These are phyloP conservation scores for Vanessa cardui DNA, from an alignment of 2,888 invertebrate genomes.

Conservation along the genomic window DNA sequence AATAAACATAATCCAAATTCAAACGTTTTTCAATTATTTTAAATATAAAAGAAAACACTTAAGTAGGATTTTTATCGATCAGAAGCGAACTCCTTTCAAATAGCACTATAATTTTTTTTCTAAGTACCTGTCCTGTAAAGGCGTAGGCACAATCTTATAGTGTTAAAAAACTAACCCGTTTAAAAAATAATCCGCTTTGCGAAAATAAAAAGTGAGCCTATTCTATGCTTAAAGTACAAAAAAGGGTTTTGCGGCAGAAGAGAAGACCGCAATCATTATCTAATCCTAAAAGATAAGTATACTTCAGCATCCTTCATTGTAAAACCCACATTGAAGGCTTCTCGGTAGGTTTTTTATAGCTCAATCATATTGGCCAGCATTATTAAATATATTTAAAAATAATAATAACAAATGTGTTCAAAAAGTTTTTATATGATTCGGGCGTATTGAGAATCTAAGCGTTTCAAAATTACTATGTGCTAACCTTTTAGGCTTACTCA, in stretches of 20 bases:
- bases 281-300: slow-evolving; percentile 55
- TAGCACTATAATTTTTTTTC: slow-evolving; percentile 18
- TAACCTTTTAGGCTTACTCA: too few relatives aligned
- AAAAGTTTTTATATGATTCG: too few relatives aligned
- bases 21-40: neutral
- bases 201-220: slow-evolving; percentile 54
- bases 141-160: slow-evolving; percentile 45
- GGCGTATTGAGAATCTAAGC: too few relatives aligned
- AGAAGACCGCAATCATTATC: slow-evolving; percentile 66
- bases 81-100: slow-evolving; percentile 20
- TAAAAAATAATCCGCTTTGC: slow-evolving; percentile 77
- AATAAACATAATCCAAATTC: neutral
- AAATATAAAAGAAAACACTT: slow-evolving; percentile 5
- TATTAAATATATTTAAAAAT: neutral
- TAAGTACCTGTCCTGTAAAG: slow-evolving; percentile 30
- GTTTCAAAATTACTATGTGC: too few relatives aligned
- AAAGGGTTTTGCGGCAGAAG: slow-evolving; percentile 60
- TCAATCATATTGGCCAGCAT: slow-evolving; percentile 11
- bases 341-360: slow-evolving; percentile 17
- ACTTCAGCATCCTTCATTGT: slow-evolving; percentile 48
- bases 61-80: slow-evolving; percentile 22
- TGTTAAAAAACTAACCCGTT: slow-evolving; percentile 64
- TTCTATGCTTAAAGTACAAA: slow-evolving; percentile 29
- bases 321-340: slow-evolving; percentile 39
- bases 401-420: neutral